Percentiles rank a stretch among this genome's conserved stretches.
phyloP scores from a whole-genome alignment of 2,888 invertebrate genomes.

The Andrena dorsata region DNA sequence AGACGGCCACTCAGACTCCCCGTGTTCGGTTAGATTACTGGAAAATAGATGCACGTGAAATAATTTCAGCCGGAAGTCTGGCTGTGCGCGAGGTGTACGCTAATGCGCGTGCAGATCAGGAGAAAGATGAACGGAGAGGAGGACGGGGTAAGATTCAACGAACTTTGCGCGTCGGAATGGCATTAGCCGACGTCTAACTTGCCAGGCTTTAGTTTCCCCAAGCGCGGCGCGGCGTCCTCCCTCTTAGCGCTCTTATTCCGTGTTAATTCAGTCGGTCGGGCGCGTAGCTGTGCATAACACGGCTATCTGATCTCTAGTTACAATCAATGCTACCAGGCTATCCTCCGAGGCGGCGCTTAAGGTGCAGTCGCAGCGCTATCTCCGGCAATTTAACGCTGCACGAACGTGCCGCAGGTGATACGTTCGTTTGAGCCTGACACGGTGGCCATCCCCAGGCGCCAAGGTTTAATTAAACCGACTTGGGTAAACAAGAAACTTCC shows the following conservation, averaged over 20 bases:
- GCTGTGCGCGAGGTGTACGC: conserved; percentile 7
- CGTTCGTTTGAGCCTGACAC: conserved; percentile 25
- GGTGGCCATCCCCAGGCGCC: background rate
- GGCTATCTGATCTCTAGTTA: conserved; percentile 32
- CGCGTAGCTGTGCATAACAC: conserved; percentile 23
- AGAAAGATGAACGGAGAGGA: background rate
- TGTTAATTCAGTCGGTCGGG: conserved; percentile 45
- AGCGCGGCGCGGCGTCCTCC: conserved; percentile 1
- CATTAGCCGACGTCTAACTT: conserved; percentile 58
- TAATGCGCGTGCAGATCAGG: conserved; percentile 1
- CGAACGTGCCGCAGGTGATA: background rate
- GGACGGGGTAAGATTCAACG: conserved; percentile 6
- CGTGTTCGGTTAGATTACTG: background rate
- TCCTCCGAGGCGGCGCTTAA: conserved; percentile 4
- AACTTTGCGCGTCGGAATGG: conserved; percentile 56
- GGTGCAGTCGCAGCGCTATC: background rate
- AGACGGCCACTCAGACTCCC: background rate
- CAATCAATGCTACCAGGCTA: conserved; percentile 39
- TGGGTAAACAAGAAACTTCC: conserved; percentile 28
- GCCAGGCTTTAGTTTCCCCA: conserved; percentile 18
- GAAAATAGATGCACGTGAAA: conserved; percentile 3
- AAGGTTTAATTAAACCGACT: conserved; percentile 38
- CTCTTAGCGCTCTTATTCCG: conserved; percentile 37
- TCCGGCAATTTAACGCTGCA: conserved; percentile 30
- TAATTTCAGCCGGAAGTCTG: conserved; percentile 20